Percentiles rank a stretch among this genome's conserved stretches.
Conservation (phyloP, 1,140 invertebrate genomes). For the Chlorops oryzae region DNA sequence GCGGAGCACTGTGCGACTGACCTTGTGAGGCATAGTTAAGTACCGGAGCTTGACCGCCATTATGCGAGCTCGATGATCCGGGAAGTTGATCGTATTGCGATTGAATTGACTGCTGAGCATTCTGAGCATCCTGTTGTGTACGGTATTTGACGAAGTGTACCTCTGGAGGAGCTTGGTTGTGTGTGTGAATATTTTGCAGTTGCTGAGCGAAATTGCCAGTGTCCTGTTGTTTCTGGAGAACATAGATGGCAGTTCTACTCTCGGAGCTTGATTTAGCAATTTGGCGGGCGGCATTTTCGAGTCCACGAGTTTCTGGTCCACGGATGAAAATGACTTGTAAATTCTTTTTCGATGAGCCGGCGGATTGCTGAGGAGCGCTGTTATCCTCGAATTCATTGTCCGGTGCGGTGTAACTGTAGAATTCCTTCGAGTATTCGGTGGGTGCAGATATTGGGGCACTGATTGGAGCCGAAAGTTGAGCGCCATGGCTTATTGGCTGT, state of each 20-base stretch:
- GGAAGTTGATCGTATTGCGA: conserved; percentile 38
- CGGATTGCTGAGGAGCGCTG: conserved; percentile 22
- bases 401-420: conserved; percentile 32
- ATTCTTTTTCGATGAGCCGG: conserved; percentile 26
- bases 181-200: conserved; percentile 27
- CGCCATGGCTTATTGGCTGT: no score
- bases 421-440: conserved; percentile 35
- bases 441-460: no score
- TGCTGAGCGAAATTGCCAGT: conserved; percentile 32
- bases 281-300: conserved; percentile 34
- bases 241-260: conserved; percentile 38
- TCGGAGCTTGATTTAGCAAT: conserved; percentile 37
- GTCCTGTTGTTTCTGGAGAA: conserved; percentile 37
- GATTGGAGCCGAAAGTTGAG: no score
- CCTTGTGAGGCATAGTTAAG: conserved; percentile 38
- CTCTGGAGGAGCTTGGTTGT: conserved; percentile 32
- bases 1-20: no score
- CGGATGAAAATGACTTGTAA: conserved; percentile 39
- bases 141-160: conserved; percentile 45
- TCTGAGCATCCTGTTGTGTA: conserved; percentile 37
- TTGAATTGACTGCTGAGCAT: conserved; percentile 37
- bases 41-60: conserved; percentile 37
- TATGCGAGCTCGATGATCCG: conserved; percentile 22
- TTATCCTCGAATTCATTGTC: conserved; percentile 34
- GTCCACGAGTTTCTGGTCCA: conserved; percentile 30